These are phyloP conservation scores for Shinisaurus crocodilurus DNA, from an alignment of 2,113 vertebrate genomes.

Conservation along the genomic window DNA sequence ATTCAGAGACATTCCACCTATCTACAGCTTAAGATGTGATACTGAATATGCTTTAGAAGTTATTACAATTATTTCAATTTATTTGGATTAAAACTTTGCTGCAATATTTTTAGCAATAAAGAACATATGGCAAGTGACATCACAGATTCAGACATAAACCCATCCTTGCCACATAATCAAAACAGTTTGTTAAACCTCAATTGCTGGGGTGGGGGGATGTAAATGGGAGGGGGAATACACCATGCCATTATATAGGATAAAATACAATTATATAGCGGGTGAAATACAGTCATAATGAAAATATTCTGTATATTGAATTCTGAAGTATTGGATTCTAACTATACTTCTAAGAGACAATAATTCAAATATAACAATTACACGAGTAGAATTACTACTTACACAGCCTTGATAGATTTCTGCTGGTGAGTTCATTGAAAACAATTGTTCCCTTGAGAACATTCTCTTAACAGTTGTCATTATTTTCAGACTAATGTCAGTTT, in stretches of 20 bases:
- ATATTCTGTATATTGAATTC: not conserved
- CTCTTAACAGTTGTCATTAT: not conserved
- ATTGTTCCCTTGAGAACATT: not conserved
- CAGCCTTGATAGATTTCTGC: not conserved
- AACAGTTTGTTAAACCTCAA: not conserved
- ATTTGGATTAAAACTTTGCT: not conserved
- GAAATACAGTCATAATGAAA: not conserved
- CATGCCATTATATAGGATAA: not conserved
- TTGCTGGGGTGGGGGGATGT: not conserved
- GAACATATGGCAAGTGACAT: not conserved
- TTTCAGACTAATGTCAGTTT: conserved; percentile 30
- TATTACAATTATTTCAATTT: not conserved
- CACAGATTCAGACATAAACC: not conserved
- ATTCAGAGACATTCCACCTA: not conserved
- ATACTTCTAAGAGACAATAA: conserved; percentile 1
- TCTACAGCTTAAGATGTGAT: not conserved
- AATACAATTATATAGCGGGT: not conserved
- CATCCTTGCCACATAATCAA: not conserved
- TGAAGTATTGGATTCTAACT: fast-evolving
- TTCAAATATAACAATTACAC: not conserved
- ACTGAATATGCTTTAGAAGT: not conserved
- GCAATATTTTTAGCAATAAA: not conserved
- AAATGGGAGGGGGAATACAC: not conserved
- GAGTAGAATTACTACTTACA: conserved; percentile 10
- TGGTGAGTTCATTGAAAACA: conserved; percentile 19